Evolutionary conservation across 2,113 vertebrate genomes (phyloP), one percentile per base, ranked within the genome.

Genomic region (Propithecus coquereli): DNA sequence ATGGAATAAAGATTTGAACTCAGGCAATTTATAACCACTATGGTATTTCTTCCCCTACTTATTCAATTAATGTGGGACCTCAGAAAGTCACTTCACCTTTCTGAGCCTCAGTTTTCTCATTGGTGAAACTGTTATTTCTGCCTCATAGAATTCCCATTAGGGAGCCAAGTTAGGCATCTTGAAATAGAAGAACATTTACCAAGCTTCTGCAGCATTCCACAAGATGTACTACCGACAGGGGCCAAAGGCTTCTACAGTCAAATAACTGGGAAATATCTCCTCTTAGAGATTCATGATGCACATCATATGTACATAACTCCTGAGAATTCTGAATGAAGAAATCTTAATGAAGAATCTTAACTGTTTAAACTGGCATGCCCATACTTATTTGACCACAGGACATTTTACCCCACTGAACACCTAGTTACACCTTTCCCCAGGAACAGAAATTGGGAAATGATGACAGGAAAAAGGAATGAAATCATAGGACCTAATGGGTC

Each of bases 21-120:
- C 3, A 66, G 37, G 37, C 27, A 94, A 79, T 57, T 43, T 37
- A 70, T 65, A 59, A 57, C 14, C 37, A 50, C 30, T 25, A 61
- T 45, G 17, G 47, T 37, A 45, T 52, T 87, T 97, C 95, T 93
- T 77, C 65, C 22, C 27, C 59, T 83, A 37, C 61, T 77, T 97
- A 80, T 68, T 74, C 66, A 50, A 50, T 52, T 91, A 25, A 27
- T 30, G 59, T 45, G 32, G 6, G 6, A 57, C 37, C 85, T 95
- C 65, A 47, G 77, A 95, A 89, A 89, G 57, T 37, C 40, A 84
- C 47, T 85, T 90, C 27, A 84, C 43, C 70, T 90, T 66, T 94
- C 45, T 68, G 32, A 37, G 16, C 16, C 5, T 77, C 34, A 18
- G 18, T 57, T 91, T 94, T 94, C 34, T 94, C 66, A 47, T 4